Evolutionary conservation across 2,888 invertebrate genomes (phyloP).

Genomic region (Temnothorax rugatulus): DNA sequence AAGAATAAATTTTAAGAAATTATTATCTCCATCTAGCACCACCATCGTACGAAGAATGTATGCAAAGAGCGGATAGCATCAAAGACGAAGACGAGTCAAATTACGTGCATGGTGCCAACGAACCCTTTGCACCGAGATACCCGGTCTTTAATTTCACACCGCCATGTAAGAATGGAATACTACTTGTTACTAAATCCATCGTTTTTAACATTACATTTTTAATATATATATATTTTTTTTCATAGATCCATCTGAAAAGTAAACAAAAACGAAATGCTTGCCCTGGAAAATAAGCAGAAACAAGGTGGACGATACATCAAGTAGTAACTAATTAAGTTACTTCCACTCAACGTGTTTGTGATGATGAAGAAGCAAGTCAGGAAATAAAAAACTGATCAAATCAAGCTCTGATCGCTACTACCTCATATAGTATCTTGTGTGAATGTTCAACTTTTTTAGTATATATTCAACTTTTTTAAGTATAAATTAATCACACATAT

Average conservation of each 20-base stretch:
- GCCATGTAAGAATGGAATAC: constrained; percentile 51
- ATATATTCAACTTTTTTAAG: constrained; percentile 31
- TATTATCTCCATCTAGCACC: constrained; percentile 63
- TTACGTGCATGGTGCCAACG: constrained; percentile 61
- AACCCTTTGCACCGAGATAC: constrained; percentile 64
- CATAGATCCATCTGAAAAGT: constrained; percentile 16
- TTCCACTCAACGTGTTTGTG: not conserved
- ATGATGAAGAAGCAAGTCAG: not conserved
- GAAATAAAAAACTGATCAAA: not conserved
- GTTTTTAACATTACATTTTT: constrained; percentile 2
- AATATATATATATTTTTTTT: not conserved
- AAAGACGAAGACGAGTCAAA: constrained; percentile 61
- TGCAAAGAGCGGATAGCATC: constrained; percentile 56
- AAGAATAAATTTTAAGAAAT: not conserved
- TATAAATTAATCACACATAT: not conserved
- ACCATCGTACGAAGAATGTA: constrained; percentile 71
- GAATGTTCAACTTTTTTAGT: constrained; percentile 32
- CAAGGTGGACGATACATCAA: not conserved
- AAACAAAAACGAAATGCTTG: not conserved
- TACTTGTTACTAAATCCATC: not conserved
- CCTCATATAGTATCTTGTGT: constrained; percentile 10
- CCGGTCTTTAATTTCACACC: constrained; percentile 64
- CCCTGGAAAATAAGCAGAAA: not conserved
- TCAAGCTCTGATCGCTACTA: not conserved
- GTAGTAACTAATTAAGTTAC: not conserved